These are phyloP conservation scores for Mimumesa dahlbomi DNA, from an alignment of 2,888 invertebrate genomes.

Conservation along the genomic window DNA sequence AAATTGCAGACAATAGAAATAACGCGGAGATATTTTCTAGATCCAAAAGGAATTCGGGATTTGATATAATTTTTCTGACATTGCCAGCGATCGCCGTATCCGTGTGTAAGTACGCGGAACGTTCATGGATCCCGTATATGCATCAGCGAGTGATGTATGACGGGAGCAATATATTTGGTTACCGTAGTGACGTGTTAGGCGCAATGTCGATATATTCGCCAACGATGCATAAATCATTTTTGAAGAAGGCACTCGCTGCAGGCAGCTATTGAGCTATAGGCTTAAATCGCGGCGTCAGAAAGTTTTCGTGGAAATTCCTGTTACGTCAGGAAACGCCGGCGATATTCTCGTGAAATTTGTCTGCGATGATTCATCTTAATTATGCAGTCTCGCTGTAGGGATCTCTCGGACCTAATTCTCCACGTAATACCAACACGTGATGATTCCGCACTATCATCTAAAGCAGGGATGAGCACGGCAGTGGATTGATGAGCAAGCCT, in stretches of 20 bases:
- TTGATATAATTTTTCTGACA: no score
- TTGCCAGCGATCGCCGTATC: no score
- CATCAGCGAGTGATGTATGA: constrained; percentile 45
- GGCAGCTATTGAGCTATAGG: constrained; percentile 26
- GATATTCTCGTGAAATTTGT: neutral
- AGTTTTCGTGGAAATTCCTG: constrained; percentile 15
- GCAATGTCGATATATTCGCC: constrained; percentile 44
- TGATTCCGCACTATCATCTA: no score
- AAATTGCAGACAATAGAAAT: no score
- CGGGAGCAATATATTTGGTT: constrained; percentile 48
- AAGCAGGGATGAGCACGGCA: no score
- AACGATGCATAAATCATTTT: constrained; percentile 43
- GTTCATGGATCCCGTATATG: constrained; percentile 21
- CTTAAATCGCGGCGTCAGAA: constrained; percentile 20
- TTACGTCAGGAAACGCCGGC: neutral
- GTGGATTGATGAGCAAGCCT: no score
- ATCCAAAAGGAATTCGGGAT: no score
- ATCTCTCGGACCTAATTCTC: neutral
- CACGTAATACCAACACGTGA: no score
- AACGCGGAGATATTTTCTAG: no score
- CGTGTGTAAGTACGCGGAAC: neutral
- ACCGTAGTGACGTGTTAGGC: constrained; percentile 31
- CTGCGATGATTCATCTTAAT: neutral
- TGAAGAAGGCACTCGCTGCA: constrained; percentile 22
- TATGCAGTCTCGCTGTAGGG: neutral